A percentile compares a stretch with the other conserved stretches of the same genome.
phyloP scores from a whole-genome alignment of 2,113 vertebrate species.

The Tragelaphus imberbis region DNA sequence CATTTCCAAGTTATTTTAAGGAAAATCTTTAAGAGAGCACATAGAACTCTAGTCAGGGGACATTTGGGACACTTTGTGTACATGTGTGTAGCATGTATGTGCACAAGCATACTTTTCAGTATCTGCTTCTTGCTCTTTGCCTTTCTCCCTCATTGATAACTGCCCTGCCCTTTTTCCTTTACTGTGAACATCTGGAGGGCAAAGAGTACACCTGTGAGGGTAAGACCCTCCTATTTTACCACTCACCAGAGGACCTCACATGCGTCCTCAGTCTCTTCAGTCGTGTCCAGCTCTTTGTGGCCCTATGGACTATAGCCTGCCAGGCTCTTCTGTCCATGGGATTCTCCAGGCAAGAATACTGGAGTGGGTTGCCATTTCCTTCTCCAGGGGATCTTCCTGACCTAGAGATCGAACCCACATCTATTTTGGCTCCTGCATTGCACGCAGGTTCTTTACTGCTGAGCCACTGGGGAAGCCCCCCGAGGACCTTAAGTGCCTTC shows the following conservation, averaged over 20 bases:
- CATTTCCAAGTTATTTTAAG: constrained; percentile 23
- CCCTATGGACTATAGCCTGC: not conserved
- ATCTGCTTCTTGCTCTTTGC: not conserved
- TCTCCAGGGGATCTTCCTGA: not conserved
- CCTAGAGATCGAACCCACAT: not conserved
- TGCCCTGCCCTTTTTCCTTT: not conserved
- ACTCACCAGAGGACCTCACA: not conserved
- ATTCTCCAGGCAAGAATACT: not conserved
- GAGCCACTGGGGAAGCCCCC: not conserved
- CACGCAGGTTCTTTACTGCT: not conserved
- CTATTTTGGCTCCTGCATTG: not conserved
- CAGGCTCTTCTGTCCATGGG: not conserved
- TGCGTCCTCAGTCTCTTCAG: not conserved
- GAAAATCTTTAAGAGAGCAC: not conserved
- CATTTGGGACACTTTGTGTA: not conserved
- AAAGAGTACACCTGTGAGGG: not conserved
- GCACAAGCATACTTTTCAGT: not conserved
- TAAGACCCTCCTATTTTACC: not conserved
- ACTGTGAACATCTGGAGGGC: not conserved
- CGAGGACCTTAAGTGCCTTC: not conserved
- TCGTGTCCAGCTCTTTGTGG: not conserved
- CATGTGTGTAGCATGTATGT: not conserved
- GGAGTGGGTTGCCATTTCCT: not conserved
- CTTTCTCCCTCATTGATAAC: not conserved
- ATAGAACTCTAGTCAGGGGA: not conserved